These are phyloP conservation scores for Minunthozetes semirufus DNA, from an alignment of 2,888 invertebrate genomes.

Conservation along the genomic window DNA sequence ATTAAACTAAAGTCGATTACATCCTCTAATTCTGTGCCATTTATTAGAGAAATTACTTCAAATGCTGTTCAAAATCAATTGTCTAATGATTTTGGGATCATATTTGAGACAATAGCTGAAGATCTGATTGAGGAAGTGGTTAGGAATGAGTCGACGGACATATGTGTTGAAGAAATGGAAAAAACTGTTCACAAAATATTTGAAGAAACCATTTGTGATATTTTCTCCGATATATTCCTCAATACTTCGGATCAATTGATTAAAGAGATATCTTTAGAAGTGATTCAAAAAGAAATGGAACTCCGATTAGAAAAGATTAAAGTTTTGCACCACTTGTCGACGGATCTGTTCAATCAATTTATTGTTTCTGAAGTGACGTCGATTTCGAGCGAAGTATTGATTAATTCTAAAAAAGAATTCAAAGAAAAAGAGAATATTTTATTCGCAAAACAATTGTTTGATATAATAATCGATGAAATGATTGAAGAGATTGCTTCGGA, in stretches of 20 bases:
- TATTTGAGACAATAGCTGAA: neutral
- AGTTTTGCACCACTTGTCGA: neutral
- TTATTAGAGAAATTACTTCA: neutral
- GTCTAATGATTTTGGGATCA: neutral
- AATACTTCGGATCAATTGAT: neutral
- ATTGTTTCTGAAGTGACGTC: neutral
- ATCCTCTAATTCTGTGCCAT: neutral
- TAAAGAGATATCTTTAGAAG: neutral
- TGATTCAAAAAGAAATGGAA: neutral
- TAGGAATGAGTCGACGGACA: neutral
- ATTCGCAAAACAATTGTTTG: neutral
- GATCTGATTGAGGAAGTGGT: neutral
- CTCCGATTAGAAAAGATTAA: neutral
- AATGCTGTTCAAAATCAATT: neutral
- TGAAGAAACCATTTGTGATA: neutral
- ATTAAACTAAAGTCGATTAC: no score
- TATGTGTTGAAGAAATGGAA: neutral
- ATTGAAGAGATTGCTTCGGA: neutral
- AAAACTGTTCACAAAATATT: no score
- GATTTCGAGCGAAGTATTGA: neutral
- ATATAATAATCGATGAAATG: neutral
- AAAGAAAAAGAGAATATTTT: constrained; percentile 1
- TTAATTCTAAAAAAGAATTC: neutral
- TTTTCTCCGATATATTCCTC: neutral
- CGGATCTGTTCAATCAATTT: neutral